Conservation (phyloP, 2,888 invertebrate species). For the Amiota mariae region DNA sequence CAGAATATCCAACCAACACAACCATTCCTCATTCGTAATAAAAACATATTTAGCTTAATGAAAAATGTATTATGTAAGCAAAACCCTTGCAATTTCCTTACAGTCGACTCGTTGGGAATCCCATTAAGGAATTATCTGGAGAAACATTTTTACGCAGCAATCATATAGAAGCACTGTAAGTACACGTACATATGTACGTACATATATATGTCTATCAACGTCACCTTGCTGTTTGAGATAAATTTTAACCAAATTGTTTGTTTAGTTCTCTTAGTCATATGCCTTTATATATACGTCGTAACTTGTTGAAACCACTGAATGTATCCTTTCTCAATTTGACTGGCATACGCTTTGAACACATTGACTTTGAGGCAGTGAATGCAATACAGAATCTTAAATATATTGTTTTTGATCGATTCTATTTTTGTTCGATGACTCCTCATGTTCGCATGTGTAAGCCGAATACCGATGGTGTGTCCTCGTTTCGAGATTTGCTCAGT, state of each 20-base stretch:
- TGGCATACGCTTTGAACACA: slow-evolving; percentile 75
- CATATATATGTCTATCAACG: not conserved
- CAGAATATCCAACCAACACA: too few species aligned
- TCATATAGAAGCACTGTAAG: slow-evolving; percentile 76
- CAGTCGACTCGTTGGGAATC: slow-evolving; percentile 75
- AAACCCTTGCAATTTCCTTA: slow-evolving; percentile 39
- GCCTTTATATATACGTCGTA: slow-evolving; percentile 60
- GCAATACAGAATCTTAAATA: slow-evolving; percentile 74
- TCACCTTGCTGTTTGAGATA: not conserved
- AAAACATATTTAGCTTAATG: not conserved
- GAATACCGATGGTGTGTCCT: slow-evolving; percentile 79
- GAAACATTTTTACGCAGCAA: slow-evolving; percentile 72
- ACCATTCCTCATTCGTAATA: not conserved
- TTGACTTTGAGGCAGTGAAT: slow-evolving; percentile 75
- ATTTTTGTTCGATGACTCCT: slow-evolving; percentile 78
- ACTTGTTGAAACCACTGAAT: slow-evolving; percentile 63
- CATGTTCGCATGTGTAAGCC: slow-evolving; percentile 77
- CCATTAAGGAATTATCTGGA: slow-evolving; percentile 72
- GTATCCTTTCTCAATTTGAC: slow-evolving; percentile 74
- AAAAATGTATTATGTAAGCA: too few species aligned
- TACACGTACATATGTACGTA: slow-evolving; percentile 50
- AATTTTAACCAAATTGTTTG: too few species aligned
- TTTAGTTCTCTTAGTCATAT: slow-evolving; percentile 73
- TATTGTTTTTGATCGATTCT: slow-evolving; percentile 78
- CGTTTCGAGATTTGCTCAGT: slow-evolving; percentile 76